phyloP scores from a whole-genome alignment of 2,797 vertebrate genomes.

The Cyprinella venusta region DNA sequence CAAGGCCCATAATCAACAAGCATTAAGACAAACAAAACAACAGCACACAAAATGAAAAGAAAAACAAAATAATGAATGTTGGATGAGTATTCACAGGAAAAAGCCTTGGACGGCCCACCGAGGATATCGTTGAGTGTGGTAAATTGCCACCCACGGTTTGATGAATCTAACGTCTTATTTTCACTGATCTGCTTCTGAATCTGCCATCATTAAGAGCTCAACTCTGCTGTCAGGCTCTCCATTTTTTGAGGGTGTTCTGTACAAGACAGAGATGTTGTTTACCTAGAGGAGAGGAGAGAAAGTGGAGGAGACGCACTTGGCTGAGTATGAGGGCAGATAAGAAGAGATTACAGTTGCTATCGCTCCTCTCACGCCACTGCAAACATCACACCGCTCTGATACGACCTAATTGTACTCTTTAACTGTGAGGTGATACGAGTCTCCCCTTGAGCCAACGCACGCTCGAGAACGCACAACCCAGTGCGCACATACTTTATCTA shows the following conservation, averaged over 20 bases:
- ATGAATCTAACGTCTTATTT: conserved; percentile 69
- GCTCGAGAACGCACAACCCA: neutral
- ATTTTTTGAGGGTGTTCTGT: conserved; percentile 51
- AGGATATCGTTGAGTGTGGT: conserved; percentile 74
- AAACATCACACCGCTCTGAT: conserved; percentile 72
- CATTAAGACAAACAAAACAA: conserved; percentile 53
- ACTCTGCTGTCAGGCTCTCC: conserved; percentile 46
- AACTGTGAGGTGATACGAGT: conserved; percentile 68
- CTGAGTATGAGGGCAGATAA: conserved; percentile 68
- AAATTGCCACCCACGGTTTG: conserved; percentile 68
- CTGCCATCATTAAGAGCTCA: conserved; percentile 72
- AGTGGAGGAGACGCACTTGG: conserved; percentile 65
- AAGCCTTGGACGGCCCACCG: conserved; percentile 70
- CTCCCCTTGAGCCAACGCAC: conserved; percentile 50
- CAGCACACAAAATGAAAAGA: conserved; percentile 32
- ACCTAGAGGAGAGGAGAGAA: conserved; percentile 71
- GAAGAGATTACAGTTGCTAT: conserved; percentile 73
- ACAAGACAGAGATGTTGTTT: conserved; percentile 65
- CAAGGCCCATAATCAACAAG: conserved; percentile 52
- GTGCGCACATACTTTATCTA: conserved; percentile 1
- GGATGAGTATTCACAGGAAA: conserved; percentile 65
- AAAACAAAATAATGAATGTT: conserved; percentile 58
- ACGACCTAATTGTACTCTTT: conserved; percentile 77
- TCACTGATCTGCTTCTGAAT: conserved; percentile 66
- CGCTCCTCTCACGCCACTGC: conserved; percentile 67